Percentiles rank a stretch among this genome's conserved stretches.
Evolutionary conservation across 2,113 vertebrate genomes (phyloP).

Genomic region (Cichladusa arquata): DNA sequence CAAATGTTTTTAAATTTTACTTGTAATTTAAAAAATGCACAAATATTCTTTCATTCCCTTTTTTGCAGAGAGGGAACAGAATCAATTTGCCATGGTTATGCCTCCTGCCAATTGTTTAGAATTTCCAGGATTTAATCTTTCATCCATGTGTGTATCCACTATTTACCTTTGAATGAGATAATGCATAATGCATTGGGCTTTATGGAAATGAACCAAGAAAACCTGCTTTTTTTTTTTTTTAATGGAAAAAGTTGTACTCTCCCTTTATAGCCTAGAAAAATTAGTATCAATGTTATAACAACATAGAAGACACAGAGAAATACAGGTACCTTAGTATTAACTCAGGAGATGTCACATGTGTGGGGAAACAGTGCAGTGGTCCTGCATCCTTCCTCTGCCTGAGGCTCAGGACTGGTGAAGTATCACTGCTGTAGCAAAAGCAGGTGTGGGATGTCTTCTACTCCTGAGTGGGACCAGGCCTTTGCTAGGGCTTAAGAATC

Average conservation of each 20-base stretch:
- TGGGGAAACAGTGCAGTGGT: not conserved
- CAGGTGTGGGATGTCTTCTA: not conserved
- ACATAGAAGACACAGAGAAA: not conserved
- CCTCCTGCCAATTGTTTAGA: conserved; percentile 77
- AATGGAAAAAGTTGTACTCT: not conserved
- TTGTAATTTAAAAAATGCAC: conserved; percentile 67
- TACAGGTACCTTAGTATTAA: not conserved
- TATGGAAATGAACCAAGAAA: conserved; percentile 71
- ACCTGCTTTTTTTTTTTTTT: not conserved
- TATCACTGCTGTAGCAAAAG: not conserved
- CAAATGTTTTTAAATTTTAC: conserved; percentile 43
- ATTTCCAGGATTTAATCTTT: conserved; percentile 76
- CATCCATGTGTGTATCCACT: conserved; percentile 72
- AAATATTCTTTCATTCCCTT: conserved; percentile 67
- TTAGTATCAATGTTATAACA: not conserved
- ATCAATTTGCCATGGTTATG: conserved; percentile 77
- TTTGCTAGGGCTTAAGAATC: conserved; percentile 37
- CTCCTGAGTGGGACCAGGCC: not conserved
- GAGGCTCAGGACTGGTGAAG: not conserved
- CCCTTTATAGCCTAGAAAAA: conserved; percentile 17
- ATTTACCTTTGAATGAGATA: conserved; percentile 75
- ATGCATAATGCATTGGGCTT: conserved; percentile 71
- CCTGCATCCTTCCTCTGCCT: not conserved
- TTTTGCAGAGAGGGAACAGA: conserved; percentile 69
- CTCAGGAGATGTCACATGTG: not conserved